phyloP scores from a whole-genome alignment of 2,113 vertebrate genomes.

The Cettia cetti region DNA sequence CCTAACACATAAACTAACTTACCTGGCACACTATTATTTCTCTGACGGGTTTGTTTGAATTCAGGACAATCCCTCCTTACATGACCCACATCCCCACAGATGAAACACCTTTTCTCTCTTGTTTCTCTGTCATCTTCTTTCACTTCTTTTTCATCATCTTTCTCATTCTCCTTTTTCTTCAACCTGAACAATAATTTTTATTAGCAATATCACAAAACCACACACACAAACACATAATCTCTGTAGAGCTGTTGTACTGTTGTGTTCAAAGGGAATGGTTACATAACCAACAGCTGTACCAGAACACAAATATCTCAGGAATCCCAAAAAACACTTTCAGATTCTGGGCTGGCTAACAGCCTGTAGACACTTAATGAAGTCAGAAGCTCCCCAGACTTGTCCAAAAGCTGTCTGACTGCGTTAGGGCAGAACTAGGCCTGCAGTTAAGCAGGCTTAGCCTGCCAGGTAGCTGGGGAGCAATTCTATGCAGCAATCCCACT shows the following conservation, averaged over 20 bases:
- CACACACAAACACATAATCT: background rate
- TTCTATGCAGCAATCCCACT: background rate
- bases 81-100: conserved; percentile 93
- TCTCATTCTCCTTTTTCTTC: conserved; percentile 96
- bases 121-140: conserved; percentile 91
- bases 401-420: background rate
- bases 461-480: background rate
- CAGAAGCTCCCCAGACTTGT: background rate
- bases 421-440: background rate
- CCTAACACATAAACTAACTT: background rate
- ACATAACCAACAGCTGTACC: background rate
- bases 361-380: background rate
- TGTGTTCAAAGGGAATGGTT: background rate
- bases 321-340: background rate
- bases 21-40: conserved; percentile 77
- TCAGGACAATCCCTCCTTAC: conserved; percentile 95
- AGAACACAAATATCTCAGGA: background rate
- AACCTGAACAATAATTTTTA: conserved; percentile 76
- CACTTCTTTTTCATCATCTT: conserved; percentile 86
- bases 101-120: conserved; percentile 94
- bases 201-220: conserved; percentile 36
- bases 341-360: background rate
- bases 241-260: background rate
- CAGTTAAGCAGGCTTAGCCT: background rate
- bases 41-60: conserved; percentile 89